Evolutionary conservation across 2,888 invertebrate genomes (phyloP), one percentile per base, ranked within the genome.

Genomic region (Chelonus formosanus): DNA sequence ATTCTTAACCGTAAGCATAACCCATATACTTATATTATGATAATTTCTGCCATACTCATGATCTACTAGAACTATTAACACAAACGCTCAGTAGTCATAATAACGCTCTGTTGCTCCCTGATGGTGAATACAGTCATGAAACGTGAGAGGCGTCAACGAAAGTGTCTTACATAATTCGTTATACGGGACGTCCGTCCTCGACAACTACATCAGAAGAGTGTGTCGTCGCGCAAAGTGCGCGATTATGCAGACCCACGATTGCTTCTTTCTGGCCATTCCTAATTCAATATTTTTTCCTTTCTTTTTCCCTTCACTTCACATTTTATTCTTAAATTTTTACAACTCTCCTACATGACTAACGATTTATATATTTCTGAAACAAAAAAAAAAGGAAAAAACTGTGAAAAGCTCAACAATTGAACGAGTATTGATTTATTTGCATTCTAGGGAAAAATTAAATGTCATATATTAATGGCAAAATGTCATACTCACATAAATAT

Each of bases 121-220:
- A 8, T 57, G 20, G 65, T 55, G 58, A 63, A 54, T 48, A 55
- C 48, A 56, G 43, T 54, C 45, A 54, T 61, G 59, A 57, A 63
- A 68, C 67, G 75, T 73, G 74, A 75, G 77, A 75, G 77, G 73
- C 76, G 75, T 75, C 78, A 72, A 79, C 78, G 78, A 80, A 80
- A 80, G 78, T 77, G 73, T 74, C 72, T 80, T 80, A 78, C 74
- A 69, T 78, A 77, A 78, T 75, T 76, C 76, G 74, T 71, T 62
- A 55, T 76, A 75, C 75, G 76, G 76, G 76, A 77, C 74, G 73
- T 74, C 75, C 76, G 74, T 76, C 75, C 74, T 73, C 70, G 73
- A 69, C 67, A 69, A 65, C 48, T 69, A 68, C 59, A 72, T 45
- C 20, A n/a, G 47, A 54, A 52, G 52, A 63, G 57, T 52, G 20